Conservation (phyloP, 1,140 invertebrate species). For the Limonius californicus region DNA sequence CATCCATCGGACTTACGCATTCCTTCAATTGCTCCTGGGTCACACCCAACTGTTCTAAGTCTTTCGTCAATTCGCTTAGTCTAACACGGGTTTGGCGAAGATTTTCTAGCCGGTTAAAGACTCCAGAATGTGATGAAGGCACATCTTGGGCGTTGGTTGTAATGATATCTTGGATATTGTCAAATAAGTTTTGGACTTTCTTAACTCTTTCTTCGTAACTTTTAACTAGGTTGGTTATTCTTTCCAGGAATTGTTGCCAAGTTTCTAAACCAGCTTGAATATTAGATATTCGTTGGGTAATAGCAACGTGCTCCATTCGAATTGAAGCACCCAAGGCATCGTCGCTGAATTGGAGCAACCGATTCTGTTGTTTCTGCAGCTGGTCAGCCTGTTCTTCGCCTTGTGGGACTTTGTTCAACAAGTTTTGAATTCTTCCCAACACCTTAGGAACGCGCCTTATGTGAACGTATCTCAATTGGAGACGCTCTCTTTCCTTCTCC, state of each 20-base stretch:
- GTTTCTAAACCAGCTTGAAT: constrained; percentile 75
- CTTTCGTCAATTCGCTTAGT: constrained; percentile 55
- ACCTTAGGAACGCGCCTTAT: constrained; percentile 69
- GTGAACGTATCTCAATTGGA: constrained; percentile 78
- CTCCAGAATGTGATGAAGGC: constrained; percentile 48
- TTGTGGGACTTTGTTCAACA: constrained; percentile 63
- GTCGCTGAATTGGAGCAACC: constrained; percentile 70
- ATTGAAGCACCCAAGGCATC: constrained; percentile 71
- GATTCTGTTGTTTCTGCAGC: constrained; percentile 62
- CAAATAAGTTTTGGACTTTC: constrained; percentile 56
- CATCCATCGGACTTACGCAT: constrained; percentile 80
- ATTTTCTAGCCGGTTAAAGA: constrained; percentile 55
- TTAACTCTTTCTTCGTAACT: constrained; percentile 57
- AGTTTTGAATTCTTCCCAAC: constrained; percentile 61
- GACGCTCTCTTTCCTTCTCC: constrained; percentile 70
- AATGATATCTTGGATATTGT: constrained; percentile 56
- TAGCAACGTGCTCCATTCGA: constrained; percentile 73
- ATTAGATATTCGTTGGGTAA: constrained; percentile 70
- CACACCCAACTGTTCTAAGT: constrained; percentile 64
- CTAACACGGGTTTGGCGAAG: constrained; percentile 57
- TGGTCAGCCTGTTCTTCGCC: constrained; percentile 63
- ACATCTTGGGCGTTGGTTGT: constrained; percentile 42
- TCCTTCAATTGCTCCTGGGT: constrained; percentile 80
- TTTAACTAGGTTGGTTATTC: constrained; percentile 58
- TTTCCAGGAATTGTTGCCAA: constrained; percentile 69